Conservation (phyloP, 2,888 invertebrate genomes). For the Phoenoteleia sp. region DNA sequence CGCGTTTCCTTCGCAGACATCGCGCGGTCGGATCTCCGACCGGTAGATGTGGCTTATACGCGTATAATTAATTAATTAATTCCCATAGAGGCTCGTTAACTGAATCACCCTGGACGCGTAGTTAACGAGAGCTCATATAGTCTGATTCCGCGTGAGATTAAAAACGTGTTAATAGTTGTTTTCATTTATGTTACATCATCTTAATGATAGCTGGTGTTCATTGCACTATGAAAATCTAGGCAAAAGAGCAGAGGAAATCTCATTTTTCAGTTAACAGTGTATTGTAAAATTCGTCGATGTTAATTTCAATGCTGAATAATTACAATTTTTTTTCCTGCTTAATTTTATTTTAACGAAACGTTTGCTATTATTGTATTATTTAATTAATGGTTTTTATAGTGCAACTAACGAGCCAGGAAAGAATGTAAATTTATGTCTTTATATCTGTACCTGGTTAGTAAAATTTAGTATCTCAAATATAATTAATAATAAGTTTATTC, state of each 20-base stretch:
- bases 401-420: not conserved
- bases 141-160: conserved; percentile 72
- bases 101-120: conserved; percentile 74
- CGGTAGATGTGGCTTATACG: conserved; percentile 71
- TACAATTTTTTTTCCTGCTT: conserved; percentile 1
- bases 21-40: conserved; percentile 70
- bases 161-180: conserved; percentile 72
- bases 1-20: conserved; percentile 73
- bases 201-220: conserved; percentile 46
- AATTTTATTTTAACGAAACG: conserved; percentile 16
- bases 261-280: conserved; percentile 36
- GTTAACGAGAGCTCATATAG: conserved; percentile 69
- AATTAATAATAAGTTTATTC: no score
- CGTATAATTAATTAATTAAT: conserved; percentile 79
- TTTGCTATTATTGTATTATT: conserved; percentile 1
- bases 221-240: conserved; percentile 33
- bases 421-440: conserved; percentile 35
- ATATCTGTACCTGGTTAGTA: no score
- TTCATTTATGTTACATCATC: conserved; percentile 67
- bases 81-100: conserved; percentile 78
- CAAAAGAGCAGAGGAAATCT: conserved; percentile 2
- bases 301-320: conserved; percentile 31
- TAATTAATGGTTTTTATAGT: conserved; percentile 27
- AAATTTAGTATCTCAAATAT: no score
- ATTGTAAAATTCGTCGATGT: conserved; percentile 7